Conservation (phyloP, 2,888 invertebrate species). For the Drosophila yooni region DNA sequence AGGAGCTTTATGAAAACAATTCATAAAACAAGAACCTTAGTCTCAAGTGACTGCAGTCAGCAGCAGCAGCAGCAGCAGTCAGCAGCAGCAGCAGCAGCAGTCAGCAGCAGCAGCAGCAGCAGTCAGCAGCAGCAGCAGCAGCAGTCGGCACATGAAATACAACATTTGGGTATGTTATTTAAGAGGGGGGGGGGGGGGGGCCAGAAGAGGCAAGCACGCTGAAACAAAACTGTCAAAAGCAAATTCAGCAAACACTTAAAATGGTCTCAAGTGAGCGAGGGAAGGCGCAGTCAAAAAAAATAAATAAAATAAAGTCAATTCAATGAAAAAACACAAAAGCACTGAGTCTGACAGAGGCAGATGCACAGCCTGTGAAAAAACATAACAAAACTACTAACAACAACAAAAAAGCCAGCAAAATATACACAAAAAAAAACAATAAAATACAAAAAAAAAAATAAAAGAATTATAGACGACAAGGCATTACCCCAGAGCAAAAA, state of each 20-base stretch:
- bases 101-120: no score
- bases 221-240: constrained; percentile 61
- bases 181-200: background rate
- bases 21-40: constrained; percentile 20
- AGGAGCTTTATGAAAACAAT: constrained; percentile 9
- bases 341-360: constrained; percentile 5
- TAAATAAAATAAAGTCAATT: constrained; percentile 24
- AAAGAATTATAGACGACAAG: constrained; percentile 37
- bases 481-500: constrained; percentile 54
- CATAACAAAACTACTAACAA: constrained; percentile 20
- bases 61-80: background rate
- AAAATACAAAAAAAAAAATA: constrained; percentile 14
- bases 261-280: constrained; percentile 71
- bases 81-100: no score
- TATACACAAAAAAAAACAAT: constrained; percentile 31
- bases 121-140: constrained; percentile 1
- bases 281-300: constrained; percentile 26
- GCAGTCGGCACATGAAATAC: constrained; percentile 40
- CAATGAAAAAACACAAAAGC: constrained; percentile 28
- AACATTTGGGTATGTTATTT: constrained; percentile 17
- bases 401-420: constrained; percentile 11
- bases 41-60: constrained; percentile 37
- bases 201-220: background rate
- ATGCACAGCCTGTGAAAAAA: constrained; percentile 19
- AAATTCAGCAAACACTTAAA: constrained; percentile 73